Base-by-base conservation (phyloP, 1,140 invertebrate genomes). In the Drosophila funebris region DNA sequence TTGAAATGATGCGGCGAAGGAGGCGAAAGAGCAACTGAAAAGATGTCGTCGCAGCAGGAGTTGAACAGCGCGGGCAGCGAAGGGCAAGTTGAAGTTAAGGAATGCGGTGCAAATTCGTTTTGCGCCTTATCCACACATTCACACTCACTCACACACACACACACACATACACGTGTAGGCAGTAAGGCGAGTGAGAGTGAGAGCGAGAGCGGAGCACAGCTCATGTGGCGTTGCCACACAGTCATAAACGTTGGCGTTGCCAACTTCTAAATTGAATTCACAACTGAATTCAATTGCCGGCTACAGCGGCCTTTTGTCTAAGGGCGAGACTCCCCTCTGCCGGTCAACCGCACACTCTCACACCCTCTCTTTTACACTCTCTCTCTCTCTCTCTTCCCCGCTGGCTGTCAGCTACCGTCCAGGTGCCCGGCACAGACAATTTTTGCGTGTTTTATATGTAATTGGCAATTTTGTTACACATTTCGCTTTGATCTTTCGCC, bases 401-500 rank as follows among this genome's bases (percentile, higher is more conserved):
- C 9, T 11, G 9, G n/a, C 27, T 7, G 4, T 6, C 9, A 27
- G 13, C 41, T 39, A 29, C 13, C 44, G 31, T 20, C 44, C 54
- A 67, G 44, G 36, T 46, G 41, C 22, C 13, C 39, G 54, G 63
- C 58, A 16, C 58, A 83, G 79, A 78, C 70, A 75, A 22, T 72
- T 77, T 44, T 67, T 63, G 60, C 57, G 66, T 68, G 80, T 66
- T 83, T 84, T 84, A 79, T 84, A 76, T 84, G 70, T 88, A 88
- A 88, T 88, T 88, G 83, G 50, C 83, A 88, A 88, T 88, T 88
- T 88, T 54, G 80, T 76, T 83, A 83, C 71, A 84, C 79, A 83
- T 84, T 84, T 84, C 72, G 66, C 83, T 88, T 88, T 88, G 83
- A 88, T 88, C 78, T 88, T 88, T 75, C 71, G 22, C 24, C 33